phyloP scores from a whole-genome alignment of 1,140 invertebrate genomes.

The Myzus persicae region DNA sequence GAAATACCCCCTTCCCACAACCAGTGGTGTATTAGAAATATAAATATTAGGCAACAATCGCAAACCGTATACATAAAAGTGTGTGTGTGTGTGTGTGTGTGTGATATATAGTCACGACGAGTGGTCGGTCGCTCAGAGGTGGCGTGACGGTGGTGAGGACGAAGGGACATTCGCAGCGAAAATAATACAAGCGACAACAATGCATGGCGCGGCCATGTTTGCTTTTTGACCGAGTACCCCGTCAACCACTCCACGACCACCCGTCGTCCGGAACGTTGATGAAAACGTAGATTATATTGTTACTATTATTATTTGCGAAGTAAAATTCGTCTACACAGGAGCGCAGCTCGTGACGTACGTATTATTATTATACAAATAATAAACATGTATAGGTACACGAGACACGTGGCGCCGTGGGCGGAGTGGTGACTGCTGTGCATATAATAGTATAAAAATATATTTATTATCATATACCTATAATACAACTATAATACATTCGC shows the following conservation, averaged over 20 bases:
- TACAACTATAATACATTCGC: not conserved
- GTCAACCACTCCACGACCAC: not conserved
- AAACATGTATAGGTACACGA: not conserved
- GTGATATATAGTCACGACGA: not conserved
- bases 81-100: not conserved
- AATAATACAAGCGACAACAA: not conserved
- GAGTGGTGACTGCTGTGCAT: not conserved
- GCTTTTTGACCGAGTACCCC: not conserved
- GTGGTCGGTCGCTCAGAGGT: not conserved
- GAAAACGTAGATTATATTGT: conserved; percentile 21
- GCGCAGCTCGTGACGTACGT: not conserved
- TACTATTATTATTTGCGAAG: not conserved
- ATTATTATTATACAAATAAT: not conserved
- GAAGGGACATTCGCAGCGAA: not conserved
- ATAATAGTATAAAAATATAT: not conserved
- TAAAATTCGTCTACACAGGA: not conserved
- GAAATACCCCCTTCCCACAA: not conserved
- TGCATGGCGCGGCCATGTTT: not conserved
- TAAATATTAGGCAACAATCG: not conserved
- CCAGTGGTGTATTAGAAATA: not conserved
- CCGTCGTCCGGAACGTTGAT: not conserved
- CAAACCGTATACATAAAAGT: not conserved
- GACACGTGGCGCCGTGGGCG: too few species aligned
- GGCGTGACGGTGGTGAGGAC: not conserved
- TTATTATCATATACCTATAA: not conserved